Base-by-base conservation (phyloP, 2,797 vertebrate genomes). In the Heterohyrax brucei region DNA sequence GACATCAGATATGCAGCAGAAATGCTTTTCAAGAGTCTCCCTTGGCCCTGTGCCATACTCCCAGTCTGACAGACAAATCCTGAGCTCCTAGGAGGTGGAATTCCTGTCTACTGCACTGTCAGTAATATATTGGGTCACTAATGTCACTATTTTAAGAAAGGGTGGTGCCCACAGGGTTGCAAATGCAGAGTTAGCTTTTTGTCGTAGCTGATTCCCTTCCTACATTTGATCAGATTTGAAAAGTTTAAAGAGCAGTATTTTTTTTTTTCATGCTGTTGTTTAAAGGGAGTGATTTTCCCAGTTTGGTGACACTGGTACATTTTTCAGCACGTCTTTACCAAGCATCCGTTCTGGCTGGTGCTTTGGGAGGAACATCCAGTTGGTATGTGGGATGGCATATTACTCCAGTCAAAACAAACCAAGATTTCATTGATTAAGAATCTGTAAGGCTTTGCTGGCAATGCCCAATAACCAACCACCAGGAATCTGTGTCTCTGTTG, bases 151-250 rank as follows among this genome's bases (percentile, higher is more conserved):
- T 46, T 82, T 56, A 59, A 73, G 77, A 10, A 78, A 61, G 48
- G 28, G 14, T 1, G 0, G n/a, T 1, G 4, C 9, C 68, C 26
- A n/a, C 5, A 0, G 30, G 39, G 39, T 6, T 46, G 44, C 59
- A 10, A 13, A n/a, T 10, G 14, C 10, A 12, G 50, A 19, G 30
- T 28, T 4, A 0, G 44, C 9, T 30, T 28, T 77, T 33, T 22
- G 24, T 24, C 79, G 9, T 18, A 39, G 24, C 28, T 46, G 24
- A 56, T 28, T 50, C 30, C 62, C 30, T 30, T 48, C 56, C 70
- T 62, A 33, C 39, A 0, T 10, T 14, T 33, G 33, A 39, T 62
- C 53, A n/a, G n/a, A 72, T 8, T 4, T 10, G 30, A 26, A 50
- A 66, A 68, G n/a, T 22, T 56, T 9, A 48, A 48, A 46, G 46